phyloP scores from a whole-genome alignment of 2,888 invertebrate species.

The Hetaerina titia region DNA sequence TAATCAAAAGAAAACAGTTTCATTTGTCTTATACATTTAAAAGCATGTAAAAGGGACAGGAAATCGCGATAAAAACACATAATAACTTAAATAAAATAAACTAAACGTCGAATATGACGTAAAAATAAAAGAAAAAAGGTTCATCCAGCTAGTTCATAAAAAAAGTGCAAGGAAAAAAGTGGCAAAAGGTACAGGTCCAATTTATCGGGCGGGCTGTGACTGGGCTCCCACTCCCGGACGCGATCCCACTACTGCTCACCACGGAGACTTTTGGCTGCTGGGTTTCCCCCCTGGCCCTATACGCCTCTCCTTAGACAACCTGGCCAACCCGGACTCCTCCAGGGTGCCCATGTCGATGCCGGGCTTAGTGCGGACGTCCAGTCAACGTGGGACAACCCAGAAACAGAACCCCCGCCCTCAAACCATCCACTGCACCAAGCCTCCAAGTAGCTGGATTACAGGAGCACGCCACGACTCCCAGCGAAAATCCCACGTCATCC shows the following conservation, averaged over 20 bases:
- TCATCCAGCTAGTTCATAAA: background rate
- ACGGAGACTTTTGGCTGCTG: conserved; percentile 99
- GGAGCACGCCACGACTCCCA: conserved; percentile 97
- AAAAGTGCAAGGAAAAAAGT: conserved; percentile 73
- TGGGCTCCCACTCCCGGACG: conserved; percentile 96
- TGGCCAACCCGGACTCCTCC: conserved; percentile 91
- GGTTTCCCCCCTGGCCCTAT: conserved; percentile 99
- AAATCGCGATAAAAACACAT: too few species aligned
- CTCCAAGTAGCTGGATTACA: conserved; percentile 99
- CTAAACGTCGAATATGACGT: background rate
- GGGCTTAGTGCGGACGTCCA: conserved; percentile 97
- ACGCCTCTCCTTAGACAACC: conserved; percentile 98
- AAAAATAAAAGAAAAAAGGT: background rate
- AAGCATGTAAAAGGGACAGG: too few species aligned
- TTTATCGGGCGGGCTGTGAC: conserved; percentile 90
- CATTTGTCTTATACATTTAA: too few species aligned
- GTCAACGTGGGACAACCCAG: conserved; percentile 87
- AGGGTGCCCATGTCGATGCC: conserved; percentile 96
- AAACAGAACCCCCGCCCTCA: conserved; percentile 91
- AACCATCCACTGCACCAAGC: conserved; percentile 94
- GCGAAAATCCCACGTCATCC: conserved; percentile 74
- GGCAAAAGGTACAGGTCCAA: conserved; percentile 86
- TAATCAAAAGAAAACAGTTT: too few species aligned
- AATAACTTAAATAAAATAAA: background rate
- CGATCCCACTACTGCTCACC: conserved; percentile 99